Evolutionary conservation across 92 coral and sea anemone species (phyloP), one percentile per base, ranked within the genome.

Genomic region (Porites rus): DNA sequence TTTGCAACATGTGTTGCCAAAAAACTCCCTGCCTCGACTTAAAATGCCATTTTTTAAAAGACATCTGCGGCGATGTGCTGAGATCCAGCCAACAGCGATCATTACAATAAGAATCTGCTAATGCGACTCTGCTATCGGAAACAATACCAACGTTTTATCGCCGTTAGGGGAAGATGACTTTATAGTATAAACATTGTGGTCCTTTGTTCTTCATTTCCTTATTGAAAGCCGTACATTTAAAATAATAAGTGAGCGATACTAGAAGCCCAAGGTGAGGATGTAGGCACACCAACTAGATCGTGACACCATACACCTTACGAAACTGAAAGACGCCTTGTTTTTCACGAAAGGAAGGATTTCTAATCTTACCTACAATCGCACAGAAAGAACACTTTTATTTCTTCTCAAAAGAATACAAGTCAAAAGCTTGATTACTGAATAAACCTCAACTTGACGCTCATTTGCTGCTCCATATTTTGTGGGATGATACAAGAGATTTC

Each of bases 21-120:
- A 90, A 75, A 90, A 80, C 91, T 86, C 93, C 93, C 93, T 74
- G 81, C 93, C 87, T 74, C 79, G 93, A 86, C 73, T 59, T 90
- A 56, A 56, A 86, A 90, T 79, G 72, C 72, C 16, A 59, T 75
- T 72, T 60, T 73, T 72, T 68, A 75, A 72, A 51, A 83, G 51
- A 50, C 87, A 52, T 63, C 71, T 83, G 87, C 38, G 46, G 25
- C 10, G 65, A 83, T 22, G 80, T 62, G 79, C 64, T 83, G 78
- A 73, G 63, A n/a, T 28, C 71, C 64, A 7, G 10, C 53, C 63
- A 83, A 62, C 51, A 19, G 58, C 50, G 80, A 74, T 22, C 56
- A 81, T 81, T 69, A 74, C 51, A 51, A 11, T 79, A 65, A 51
- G 62, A 65, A 64, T 79, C 74, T 63, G 83, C 46, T 79, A 12